phyloP scores from a whole-genome alignment of 2,888 invertebrate genomes.

The Lymantria dispar region DNA sequence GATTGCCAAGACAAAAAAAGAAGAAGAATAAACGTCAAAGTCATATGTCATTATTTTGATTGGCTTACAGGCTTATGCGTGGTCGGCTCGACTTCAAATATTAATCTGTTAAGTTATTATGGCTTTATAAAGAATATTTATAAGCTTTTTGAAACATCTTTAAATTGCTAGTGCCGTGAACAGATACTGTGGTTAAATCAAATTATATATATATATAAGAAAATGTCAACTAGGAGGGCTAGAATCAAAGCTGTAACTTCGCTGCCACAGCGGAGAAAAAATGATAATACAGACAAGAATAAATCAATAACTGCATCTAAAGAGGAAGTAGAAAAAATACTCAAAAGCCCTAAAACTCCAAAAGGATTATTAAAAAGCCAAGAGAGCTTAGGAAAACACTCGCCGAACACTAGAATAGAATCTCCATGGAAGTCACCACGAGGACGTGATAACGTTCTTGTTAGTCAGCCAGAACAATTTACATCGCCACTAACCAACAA shows the following conservation, averaged over 20 bases:
- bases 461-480: constrained; percentile 17
- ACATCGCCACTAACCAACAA: constrained; percentile 22
- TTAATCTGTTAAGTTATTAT: no score
- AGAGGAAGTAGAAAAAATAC: constrained; percentile 36
- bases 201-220: no score
- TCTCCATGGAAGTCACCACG: constrained; percentile 33
- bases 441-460: constrained; percentile 17
- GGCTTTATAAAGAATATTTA: no score
- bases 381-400: constrained; percentile 20
- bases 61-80: no score
- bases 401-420: constrained; percentile 18
- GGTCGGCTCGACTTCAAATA: no score
- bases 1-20: no score
- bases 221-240: constrained; percentile 85
- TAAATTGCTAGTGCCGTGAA: no score
- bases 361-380: constrained; percentile 29
- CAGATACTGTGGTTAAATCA: no score
- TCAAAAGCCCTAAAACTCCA: constrained; percentile 48
- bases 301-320: constrained; percentile 35
- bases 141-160: no score
- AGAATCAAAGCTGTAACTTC: constrained; percentile 89
- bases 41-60: no score
- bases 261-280: constrained; percentile 80
- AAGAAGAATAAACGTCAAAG: no score
- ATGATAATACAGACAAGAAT: constrained; percentile 44